Base-by-base conservation (phyloP, 2,888 invertebrate genomes). In the Drosophila borborema region DNA sequence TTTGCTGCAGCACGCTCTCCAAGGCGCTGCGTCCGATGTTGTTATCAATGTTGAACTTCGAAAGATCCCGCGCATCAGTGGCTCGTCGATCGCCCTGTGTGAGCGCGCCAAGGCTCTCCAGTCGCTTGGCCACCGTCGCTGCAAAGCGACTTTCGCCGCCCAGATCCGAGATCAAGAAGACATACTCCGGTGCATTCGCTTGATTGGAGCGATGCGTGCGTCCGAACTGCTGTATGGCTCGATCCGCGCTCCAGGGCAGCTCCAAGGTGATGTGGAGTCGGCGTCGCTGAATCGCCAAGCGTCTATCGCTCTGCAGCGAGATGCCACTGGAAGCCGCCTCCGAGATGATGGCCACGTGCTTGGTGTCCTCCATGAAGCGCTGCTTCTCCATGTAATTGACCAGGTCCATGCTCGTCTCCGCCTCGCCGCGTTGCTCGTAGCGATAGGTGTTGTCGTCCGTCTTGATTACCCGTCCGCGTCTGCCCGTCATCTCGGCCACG, bases 401-500 rank as follows among this genome's bases (percentile, higher is more conserved):
- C 1, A 98, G 97, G 94, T 99, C 99, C 56, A 99, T 94, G 0
- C 99, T 98, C 36, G 98, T 98, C 93, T 99, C 99, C 1, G 95
- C 95, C 91, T 99, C 99, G 3, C 98, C 97, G 14, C 99, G 95
- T 59, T 97, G 97, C 94, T 99, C 99, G 93, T 99, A 99, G 81
- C 96, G 96, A 85, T 99, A 97, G 81, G 95, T 95, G 0, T 98
- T 98, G 87, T 98, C 97, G 79, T 98, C 98, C 0, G 96, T 97
- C 89, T 97, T 97, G 7, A 99, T 97, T 45, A 99, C 98, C 60
- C 95, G 94, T 0, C 98, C 99, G 90, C 98, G 98, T 56, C 99
- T 95, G 0, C 99, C 99, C 0, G 99, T 99, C 99, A 99, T 99
- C 96, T 99, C 99, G 0, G 99, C 99, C 0, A 99, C 99, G 93